phyloP scores from a whole-genome alignment of 2,797 vertebrate species.

The Gymnocypris eckloni region DNA sequence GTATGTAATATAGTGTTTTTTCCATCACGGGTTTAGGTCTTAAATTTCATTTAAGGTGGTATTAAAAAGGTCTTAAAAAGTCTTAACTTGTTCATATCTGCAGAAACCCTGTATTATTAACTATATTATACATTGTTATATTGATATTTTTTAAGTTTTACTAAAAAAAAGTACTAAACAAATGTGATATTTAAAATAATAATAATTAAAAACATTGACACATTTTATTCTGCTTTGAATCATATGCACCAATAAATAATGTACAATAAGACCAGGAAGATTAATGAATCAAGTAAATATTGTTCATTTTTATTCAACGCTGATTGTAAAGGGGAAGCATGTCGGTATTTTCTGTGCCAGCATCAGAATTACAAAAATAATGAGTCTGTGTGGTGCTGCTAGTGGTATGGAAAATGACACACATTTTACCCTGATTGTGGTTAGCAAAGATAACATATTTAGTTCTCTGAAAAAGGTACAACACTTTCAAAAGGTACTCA shows the following conservation, averaged over 20 bases:
- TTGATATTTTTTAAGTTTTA: background rate
- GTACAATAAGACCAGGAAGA: background rate
- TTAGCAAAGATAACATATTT: background rate
- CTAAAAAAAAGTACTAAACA: background rate
- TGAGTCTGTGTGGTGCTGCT: background rate
- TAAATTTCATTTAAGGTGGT: too few species aligned
- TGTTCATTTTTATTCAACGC: background rate
- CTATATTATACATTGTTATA: background rate
- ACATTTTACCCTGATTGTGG: conserved; percentile 4
- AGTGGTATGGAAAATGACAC: background rate
- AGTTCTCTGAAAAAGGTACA: background rate
- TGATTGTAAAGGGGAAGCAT: background rate
- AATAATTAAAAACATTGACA: background rate
- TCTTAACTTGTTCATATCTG: too few species aligned
- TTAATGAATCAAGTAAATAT: background rate
- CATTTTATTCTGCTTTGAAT: background rate
- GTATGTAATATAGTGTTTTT: too few species aligned
- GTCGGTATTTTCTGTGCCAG: background rate
- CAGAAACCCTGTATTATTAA: background rate
- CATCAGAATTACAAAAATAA: background rate
- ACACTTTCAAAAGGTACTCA: background rate
- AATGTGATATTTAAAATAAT: background rate
- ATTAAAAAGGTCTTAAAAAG: too few species aligned
- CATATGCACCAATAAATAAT: background rate
- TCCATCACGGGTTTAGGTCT: too few species aligned